These are phyloP conservation scores for Cherax destructor DNA, from an alignment of 1,140 invertebrate species.

Conservation along the genomic window DNA sequence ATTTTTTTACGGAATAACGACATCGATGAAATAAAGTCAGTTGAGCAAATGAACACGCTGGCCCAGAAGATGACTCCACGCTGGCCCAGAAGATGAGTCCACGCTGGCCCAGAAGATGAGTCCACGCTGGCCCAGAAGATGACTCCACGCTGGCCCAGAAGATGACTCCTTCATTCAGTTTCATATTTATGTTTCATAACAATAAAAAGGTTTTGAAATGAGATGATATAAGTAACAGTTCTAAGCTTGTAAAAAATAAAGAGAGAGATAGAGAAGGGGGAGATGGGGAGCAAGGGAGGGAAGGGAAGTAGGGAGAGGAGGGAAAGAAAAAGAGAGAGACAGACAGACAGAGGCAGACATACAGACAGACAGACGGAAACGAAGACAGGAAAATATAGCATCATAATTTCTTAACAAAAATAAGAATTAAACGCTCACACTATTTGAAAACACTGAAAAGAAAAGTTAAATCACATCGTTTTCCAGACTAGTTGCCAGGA, in stretches of 20 bases:
- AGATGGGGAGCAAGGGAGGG: too few relatives aligned
- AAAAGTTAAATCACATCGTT: too few relatives aligned
- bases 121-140: neutral
- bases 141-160: neutral
- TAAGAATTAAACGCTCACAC: too few relatives aligned
- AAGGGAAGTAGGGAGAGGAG: too few relatives aligned
- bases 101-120: neutral
- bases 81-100: neutral
- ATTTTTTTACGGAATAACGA: too few relatives aligned
- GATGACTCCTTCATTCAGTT: neutral
- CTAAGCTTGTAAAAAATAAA: neutral
- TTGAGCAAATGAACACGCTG: neutral
- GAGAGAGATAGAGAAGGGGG: neutral
- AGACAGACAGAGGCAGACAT: too few relatives aligned
- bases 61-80: neutral
- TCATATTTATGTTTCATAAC: neutral
- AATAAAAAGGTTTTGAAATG: neutral
- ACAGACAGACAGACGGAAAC: too few relatives aligned
- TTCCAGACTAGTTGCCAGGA: too few relatives aligned
- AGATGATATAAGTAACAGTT: neutral
- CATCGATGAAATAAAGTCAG: too few relatives aligned
- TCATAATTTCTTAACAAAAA: neutral
- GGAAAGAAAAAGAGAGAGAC: neutral
- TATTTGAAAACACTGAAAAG: too few relatives aligned
- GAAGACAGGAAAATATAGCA: neutral